A percentile compares a stretch with the other conserved stretches of the same genome.
These are phyloP conservation scores for Coracias cyanogaster DNA, from an alignment of 2,797 vertebrate genomes.

Conservation along the genomic window DNA sequence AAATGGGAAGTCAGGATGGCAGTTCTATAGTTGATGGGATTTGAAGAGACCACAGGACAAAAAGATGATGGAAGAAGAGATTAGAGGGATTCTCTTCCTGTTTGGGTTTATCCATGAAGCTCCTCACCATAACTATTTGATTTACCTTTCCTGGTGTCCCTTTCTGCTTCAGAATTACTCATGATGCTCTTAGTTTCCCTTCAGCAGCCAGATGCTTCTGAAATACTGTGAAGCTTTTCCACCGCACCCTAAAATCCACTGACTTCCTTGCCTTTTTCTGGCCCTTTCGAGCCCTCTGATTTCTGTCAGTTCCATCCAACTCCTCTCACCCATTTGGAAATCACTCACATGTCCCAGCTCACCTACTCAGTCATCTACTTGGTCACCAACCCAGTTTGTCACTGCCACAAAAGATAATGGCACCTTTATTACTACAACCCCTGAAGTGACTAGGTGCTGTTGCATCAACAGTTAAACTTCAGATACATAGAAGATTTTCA, in stretches of 20 bases:
- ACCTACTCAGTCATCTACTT: background rate
- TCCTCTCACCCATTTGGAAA: background rate
- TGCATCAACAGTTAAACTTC: background rate
- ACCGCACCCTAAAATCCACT: background rate
- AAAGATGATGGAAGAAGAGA: background rate
- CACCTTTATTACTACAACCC: background rate
- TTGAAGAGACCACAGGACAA: background rate
- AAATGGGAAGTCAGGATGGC: background rate
- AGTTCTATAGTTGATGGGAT: background rate
- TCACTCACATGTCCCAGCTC: background rate
- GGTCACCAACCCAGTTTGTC: background rate
- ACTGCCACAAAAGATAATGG: background rate
- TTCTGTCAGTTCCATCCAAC: background rate
- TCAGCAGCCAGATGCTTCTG: background rate
- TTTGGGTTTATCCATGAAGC: background rate
- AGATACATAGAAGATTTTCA: accelerated
- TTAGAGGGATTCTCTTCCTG: background rate
- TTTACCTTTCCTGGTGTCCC: background rate
- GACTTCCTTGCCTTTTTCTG: background rate
- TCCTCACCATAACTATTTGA: background rate
- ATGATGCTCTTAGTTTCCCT: background rate
- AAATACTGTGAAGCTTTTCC: background rate
- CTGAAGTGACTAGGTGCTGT: background rate
- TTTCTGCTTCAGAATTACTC: background rate
- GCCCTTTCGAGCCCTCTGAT: background rate